These are phyloP conservation scores for Merops nubicus DNA, from an alignment of 2,113 vertebrate species.

Conservation along the genomic window DNA sequence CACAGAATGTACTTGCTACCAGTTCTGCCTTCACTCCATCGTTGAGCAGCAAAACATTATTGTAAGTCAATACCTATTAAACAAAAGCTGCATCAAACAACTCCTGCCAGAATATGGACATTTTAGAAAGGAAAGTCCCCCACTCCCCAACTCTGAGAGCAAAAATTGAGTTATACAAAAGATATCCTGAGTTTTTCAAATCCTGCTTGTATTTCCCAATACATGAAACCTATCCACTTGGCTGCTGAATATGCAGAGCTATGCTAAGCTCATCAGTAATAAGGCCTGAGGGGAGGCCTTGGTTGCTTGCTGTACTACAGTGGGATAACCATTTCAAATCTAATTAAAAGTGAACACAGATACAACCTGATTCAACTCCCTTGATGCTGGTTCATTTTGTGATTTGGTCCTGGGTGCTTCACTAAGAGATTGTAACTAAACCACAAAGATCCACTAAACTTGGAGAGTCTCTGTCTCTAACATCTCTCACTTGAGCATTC, in stretches of 20 bases:
- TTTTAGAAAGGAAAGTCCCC: not conserved
- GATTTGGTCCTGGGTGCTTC: not conserved
- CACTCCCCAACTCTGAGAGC: not conserved
- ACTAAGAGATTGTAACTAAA: not conserved
- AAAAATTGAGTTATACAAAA: not conserved
- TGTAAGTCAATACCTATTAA: not conserved
- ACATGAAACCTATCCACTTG: not conserved
- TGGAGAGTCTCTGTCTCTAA: not conserved
- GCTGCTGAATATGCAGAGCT: conserved; percentile 26
- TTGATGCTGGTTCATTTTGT: not conserved
- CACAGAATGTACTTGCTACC: conserved; percentile 16
- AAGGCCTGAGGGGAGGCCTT: conserved; percentile 29
- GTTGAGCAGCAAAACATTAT: not conserved
- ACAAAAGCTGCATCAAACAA: not conserved
- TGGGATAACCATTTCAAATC: conserved; percentile 35
- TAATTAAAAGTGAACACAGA: conserved; percentile 52
- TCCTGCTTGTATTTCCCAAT: not conserved
- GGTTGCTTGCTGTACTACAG: not conserved
- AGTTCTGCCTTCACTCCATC: not conserved
- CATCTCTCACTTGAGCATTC: not conserved
- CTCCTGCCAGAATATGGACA: not conserved
- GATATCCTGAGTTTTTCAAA: not conserved
- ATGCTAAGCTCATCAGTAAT: not conserved
- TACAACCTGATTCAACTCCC: not conserved
- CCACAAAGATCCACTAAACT: not conserved